Conservation (phyloP, 2,113 vertebrate genomes). For the Talpa occidentalis region DNA sequence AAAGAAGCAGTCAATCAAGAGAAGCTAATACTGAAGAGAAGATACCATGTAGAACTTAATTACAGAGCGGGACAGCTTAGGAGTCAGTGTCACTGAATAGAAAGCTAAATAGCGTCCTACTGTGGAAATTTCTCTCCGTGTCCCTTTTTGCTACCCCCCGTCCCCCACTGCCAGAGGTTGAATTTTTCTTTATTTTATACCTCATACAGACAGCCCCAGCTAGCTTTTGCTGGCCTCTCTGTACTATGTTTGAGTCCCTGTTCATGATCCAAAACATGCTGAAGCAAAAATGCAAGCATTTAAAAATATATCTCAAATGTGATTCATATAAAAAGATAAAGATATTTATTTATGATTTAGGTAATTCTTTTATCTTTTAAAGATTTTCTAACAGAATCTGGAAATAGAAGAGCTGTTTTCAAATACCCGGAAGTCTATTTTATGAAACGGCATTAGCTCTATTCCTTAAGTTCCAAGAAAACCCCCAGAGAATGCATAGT, state of each 20-base stretch:
- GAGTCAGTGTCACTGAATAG: not conserved
- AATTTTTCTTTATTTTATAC: not conserved
- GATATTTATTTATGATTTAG: constrained; percentile 13
- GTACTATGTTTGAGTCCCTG: not conserved
- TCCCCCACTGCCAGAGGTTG: too few species aligned
- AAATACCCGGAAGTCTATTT: constrained; percentile 20
- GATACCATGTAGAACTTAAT: not conserved
- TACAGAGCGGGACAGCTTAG: not conserved
- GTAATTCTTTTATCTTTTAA: constrained; percentile 6
- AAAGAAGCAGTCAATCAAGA: not conserved
- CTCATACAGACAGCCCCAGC: not conserved
- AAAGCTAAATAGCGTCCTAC: not conserved
- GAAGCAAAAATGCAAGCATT: not conserved
- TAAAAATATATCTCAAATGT: constrained; percentile 22
- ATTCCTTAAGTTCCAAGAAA: constrained; percentile 29
- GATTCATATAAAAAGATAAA: not conserved
- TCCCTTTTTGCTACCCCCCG: not conserved
- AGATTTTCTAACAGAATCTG: constrained; percentile 49
- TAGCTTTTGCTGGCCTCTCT: not conserved
- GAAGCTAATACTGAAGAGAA: not conserved
- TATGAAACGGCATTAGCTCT: constrained; percentile 16
- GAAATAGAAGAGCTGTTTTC: constrained; percentile 1
- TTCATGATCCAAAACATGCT: not conserved
- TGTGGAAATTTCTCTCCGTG: not conserved
- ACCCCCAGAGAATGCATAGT: not conserved